phyloP scores from a whole-genome alignment of 2,797 vertebrate genomes.

The Pangasius sanitwongsei region DNA sequence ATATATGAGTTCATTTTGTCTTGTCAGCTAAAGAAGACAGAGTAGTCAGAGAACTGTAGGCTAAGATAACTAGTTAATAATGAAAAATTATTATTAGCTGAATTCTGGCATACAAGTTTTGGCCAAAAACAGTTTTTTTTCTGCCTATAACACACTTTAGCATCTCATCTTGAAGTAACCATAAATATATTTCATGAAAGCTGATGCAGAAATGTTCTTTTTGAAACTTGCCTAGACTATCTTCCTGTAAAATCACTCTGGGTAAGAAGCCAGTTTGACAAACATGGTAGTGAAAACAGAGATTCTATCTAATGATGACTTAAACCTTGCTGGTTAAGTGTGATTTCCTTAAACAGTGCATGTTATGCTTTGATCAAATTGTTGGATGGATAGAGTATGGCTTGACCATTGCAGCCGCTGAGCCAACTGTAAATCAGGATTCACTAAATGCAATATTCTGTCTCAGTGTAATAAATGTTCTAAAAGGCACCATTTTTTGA shows the following conservation, averaged over 20 bases:
- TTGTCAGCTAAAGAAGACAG: not conserved
- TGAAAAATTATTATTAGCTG: not conserved
- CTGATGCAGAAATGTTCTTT: not conserved
- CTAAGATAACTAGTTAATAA: not conserved
- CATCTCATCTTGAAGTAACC: not conserved
- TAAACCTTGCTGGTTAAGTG: not conserved
- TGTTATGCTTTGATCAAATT: not conserved
- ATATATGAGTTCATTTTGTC: not conserved
- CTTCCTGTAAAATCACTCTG: not conserved
- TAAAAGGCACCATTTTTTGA: not conserved
- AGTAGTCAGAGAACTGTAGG: not conserved
- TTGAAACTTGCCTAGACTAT: too few relatives aligned
- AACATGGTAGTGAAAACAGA: not conserved
- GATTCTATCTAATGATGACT: not conserved
- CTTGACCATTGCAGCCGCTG: not conserved
- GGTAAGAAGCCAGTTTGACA: not conserved
- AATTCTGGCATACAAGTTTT: not conserved
- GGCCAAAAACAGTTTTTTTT: not conserved
- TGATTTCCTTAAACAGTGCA: not conserved
- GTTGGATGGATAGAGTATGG: not conserved
- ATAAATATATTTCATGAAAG: not conserved
- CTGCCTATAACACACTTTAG: not conserved
- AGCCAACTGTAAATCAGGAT: not conserved
- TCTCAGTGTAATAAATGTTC: not conserved
- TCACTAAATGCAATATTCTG: not conserved